A percentile compares a stretch with the other conserved stretches of the same genome.
These are phyloP conservation scores for Nemotelus pantherinus DNA, from an alignment of 2,888 invertebrate species.

Conservation along the genomic window DNA sequence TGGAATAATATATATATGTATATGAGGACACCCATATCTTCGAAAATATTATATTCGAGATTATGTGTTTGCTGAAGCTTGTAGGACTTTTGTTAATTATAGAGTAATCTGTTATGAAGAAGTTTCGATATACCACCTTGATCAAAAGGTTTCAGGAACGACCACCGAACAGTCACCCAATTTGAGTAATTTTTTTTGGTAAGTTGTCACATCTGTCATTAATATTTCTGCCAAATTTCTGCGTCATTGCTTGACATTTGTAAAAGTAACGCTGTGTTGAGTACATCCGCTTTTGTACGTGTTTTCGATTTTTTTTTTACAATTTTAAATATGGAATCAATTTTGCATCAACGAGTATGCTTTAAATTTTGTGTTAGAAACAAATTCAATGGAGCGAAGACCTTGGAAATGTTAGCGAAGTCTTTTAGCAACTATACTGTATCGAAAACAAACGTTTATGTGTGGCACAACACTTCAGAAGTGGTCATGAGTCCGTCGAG, in stretches of 20 bases:
- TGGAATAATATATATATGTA: too few species aligned
- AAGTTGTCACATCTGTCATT: background rate
- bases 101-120: too few species aligned
- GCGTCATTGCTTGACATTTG: too few species aligned
- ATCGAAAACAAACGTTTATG: conserved; percentile 31
- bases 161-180: background rate
- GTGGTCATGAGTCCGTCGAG: conserved; percentile 43
- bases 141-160: background rate
- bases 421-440: conserved; percentile 32
- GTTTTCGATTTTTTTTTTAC: conserved; percentile 3
- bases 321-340: background rate
- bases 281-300: conserved; percentile 19
- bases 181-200: background rate
- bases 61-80: too few species aligned
- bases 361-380: too few species aligned
- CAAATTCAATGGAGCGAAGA: conserved; percentile 7
- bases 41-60: too few species aligned
- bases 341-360: background rate
- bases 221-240: background rate
- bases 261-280: background rate
- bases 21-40: too few species aligned
- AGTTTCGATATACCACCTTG: background rate
- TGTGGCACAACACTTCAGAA: conserved; percentile 42
- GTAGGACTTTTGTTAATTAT: too few species aligned
- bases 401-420: conserved; percentile 6